Evolutionary conservation across 2,113 vertebrate species (phyloP).

Genomic region (Vombatus ursinus): DNA sequence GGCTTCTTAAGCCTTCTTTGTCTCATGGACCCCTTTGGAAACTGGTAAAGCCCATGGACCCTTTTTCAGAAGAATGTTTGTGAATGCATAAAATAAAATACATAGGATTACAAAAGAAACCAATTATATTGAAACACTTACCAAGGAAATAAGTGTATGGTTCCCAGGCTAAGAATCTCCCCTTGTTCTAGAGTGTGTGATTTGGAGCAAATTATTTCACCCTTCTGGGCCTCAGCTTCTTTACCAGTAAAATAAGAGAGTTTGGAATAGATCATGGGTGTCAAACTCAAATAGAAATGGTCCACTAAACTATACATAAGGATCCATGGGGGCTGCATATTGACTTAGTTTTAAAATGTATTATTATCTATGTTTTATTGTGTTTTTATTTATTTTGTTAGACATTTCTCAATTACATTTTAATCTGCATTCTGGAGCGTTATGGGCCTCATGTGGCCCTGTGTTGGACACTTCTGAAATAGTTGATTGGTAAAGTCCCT

Average conservation of each 20-base stretch:
- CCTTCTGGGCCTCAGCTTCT: neutral
- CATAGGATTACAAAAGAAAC: neutral
- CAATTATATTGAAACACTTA: neutral
- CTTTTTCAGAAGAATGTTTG: neutral
- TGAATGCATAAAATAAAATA: neutral
- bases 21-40: neutral
- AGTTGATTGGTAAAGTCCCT: neutral
- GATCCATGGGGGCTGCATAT: neutral
- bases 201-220: neutral
- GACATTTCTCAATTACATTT: neutral
- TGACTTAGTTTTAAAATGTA: neutral
- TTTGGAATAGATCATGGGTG: neutral
- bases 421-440: neutral
- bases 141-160: neutral
- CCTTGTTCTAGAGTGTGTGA: neutral
- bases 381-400: neutral
- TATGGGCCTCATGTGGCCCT: neutral
- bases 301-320: neutral
- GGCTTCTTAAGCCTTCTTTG: neutral
- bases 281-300: neutral
- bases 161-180: neutral
- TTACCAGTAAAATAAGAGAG: neutral
- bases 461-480: slow-evolving; percentile 18
- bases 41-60: neutral
- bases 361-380: neutral